Evolutionary conservation across 2,888 invertebrate species (phyloP).

Genomic region (Macropis europaea): DNA sequence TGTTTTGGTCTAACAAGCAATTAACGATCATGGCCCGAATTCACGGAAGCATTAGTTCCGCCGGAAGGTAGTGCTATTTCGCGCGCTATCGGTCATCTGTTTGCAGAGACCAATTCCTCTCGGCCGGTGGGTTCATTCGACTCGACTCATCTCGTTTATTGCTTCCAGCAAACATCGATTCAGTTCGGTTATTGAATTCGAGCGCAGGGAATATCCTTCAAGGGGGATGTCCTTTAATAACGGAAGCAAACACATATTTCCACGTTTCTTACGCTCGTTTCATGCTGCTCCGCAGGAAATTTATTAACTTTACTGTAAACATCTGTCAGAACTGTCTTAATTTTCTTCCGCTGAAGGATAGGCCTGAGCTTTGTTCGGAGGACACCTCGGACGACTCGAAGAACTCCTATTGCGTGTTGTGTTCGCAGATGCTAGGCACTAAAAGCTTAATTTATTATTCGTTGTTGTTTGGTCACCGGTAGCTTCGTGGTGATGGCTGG

Average conservation of each 20-base stretch:
- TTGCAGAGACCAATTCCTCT: background rate
- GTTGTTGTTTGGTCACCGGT: constrained; percentile 38
- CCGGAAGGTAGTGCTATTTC: constrained; percentile 16
- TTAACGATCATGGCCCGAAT: constrained; percentile 21
- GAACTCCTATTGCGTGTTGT: too few relatives aligned
- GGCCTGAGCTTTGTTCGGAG: background rate
- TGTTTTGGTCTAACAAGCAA: constrained; percentile 24
- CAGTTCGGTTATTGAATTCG: background rate
- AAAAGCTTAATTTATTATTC: constrained; percentile 22
- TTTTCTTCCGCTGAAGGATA: background rate
- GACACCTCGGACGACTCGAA: too few relatives aligned
- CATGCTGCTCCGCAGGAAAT: too few relatives aligned
- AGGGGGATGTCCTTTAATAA: background rate
- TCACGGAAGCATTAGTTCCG: constrained; percentile 32
- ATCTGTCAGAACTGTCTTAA: background rate
- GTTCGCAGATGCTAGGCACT: constrained; percentile 8
- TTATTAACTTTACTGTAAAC: background rate
- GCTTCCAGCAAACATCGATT: background rate
- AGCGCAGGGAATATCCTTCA: background rate
- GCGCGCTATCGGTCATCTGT: constrained; percentile 8
- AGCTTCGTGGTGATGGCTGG: constrained; percentile 16
- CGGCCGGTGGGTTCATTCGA: background rate
- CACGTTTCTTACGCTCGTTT: background rate
- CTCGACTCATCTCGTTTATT: background rate
- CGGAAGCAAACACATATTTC: background rate